phyloP scores from a whole-genome alignment of 2,113 vertebrate genomes.

The Callorhinus ursinus region DNA sequence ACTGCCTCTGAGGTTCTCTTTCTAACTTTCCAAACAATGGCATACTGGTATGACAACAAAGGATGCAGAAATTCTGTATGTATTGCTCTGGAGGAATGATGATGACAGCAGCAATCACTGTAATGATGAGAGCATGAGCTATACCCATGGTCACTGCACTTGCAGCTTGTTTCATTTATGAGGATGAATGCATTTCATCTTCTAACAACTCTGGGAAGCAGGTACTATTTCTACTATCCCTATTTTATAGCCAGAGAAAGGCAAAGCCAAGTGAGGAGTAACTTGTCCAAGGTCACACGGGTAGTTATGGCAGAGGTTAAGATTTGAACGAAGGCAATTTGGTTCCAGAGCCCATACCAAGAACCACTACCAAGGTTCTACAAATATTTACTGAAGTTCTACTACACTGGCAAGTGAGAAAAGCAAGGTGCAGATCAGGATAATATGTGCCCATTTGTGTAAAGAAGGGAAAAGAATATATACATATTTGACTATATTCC shows the following conservation, averaged over 20 bases:
- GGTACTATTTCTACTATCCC: background rate
- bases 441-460: background rate
- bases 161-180: background rate
- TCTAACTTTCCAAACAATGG: background rate
- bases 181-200: background rate
- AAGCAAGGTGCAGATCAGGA: background rate
- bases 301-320: background rate
- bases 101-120: background rate
- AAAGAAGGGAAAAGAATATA: background rate
- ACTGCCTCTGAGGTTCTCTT: background rate
- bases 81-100: background rate
- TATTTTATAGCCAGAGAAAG: slow-evolving; percentile 31
- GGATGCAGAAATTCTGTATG: background rate
- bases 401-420: background rate
- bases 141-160: background rate
- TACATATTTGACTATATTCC: background rate
- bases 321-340: background rate
- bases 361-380: background rate
- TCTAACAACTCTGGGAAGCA: background rate
- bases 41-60: background rate
- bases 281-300: background rate
- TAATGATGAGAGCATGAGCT: background rate
- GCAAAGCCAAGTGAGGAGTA: background rate
- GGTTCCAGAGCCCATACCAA: background rate
- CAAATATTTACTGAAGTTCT: background rate